Evolutionary conservation across 2,113 vertebrate species (phyloP).

Genomic region (Pica pica): DNA sequence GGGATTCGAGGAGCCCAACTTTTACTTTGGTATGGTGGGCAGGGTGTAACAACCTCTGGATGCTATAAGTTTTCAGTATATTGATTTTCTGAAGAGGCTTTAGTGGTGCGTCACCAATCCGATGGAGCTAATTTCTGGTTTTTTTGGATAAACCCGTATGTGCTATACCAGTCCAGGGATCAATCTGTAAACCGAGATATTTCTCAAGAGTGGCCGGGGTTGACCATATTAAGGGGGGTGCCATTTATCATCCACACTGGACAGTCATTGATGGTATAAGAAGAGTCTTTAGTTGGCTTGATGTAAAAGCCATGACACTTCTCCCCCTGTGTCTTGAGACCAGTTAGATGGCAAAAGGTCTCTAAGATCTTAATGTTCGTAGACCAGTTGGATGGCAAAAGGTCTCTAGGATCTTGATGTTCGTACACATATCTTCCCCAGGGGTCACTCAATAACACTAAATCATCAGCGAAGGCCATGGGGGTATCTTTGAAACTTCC

Average conservation of each 20-base stretch:
- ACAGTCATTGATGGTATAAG: not conserved
- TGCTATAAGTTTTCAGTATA: too few relatives aligned
- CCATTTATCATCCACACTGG: not conserved
- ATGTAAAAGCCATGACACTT: not conserved
- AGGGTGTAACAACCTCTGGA: too few relatives aligned
- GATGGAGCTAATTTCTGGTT: not conserved
- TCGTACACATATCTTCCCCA: not conserved
- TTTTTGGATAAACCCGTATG: not conserved
- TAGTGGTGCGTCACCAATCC: not conserved
- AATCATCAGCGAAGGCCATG: not conserved
- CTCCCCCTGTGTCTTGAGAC: not conserved
- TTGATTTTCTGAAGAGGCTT: not conserved
- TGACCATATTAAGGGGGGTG: not conserved
- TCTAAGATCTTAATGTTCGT: not conserved
- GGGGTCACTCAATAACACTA: not conserved
- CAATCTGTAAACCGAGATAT: not conserved
- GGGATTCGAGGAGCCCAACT: too few relatives aligned
- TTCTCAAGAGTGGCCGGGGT: not conserved
- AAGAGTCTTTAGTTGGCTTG: not conserved
- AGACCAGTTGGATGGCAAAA: not conserved
- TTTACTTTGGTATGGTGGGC: too few relatives aligned
- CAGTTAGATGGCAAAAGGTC: not conserved
- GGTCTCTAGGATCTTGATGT: not conserved
- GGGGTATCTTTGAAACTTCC: not conserved
- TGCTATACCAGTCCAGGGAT: not conserved